These are phyloP conservation scores for Thaumetopoea pityocampa DNA, from an alignment of 1,140 invertebrate genomes.

Conservation along the genomic window DNA sequence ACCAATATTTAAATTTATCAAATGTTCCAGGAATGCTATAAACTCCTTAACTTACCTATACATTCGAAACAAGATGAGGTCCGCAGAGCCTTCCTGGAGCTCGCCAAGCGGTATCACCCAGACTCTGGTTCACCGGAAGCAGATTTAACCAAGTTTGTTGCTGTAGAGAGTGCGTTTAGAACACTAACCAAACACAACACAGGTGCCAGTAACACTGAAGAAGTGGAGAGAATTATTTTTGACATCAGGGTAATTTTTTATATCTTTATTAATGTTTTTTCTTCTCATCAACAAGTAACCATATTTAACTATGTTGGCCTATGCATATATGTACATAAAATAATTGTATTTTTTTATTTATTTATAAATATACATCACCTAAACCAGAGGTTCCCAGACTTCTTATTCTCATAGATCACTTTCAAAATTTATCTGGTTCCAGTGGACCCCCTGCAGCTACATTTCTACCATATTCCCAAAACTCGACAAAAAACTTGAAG, in stretches of 20 bases:
- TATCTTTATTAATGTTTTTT: slow-evolving; percentile 1
- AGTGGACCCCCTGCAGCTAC: too few relatives aligned
- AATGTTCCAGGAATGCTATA: slow-evolving; percentile 80
- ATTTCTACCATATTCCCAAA: too few relatives aligned
- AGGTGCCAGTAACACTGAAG: slow-evolving; percentile 41
- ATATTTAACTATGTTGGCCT: too few relatives aligned
- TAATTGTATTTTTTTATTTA: too few relatives aligned
- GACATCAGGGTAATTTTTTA: slow-evolving; percentile 64
- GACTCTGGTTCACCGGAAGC: slow-evolving; percentile 84
- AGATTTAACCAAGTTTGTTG: slow-evolving; percentile 82
- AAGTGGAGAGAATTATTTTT: slow-evolving; percentile 58
- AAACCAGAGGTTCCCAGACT: too few relatives aligned
- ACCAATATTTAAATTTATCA: too few relatives aligned
- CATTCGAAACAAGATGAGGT: slow-evolving; percentile 84
- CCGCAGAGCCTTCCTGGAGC: slow-evolving; percentile 82
- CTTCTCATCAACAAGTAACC: too few relatives aligned
- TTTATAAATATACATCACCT: too few relatives aligned
- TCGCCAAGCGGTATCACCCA: slow-evolving; percentile 90
- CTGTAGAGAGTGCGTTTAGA: slow-evolving; percentile 78
- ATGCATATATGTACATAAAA: too few relatives aligned
- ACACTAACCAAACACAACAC: slow-evolving; percentile 77
- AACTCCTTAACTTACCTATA: slow-evolving; percentile 79
- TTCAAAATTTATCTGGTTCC: too few relatives aligned
- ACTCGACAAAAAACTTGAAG: too few relatives aligned
- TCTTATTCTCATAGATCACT: too few relatives aligned